Evolutionary conservation across 2,888 invertebrate species (phyloP).

Genomic region (Sphaerophoria taeniata): DNA sequence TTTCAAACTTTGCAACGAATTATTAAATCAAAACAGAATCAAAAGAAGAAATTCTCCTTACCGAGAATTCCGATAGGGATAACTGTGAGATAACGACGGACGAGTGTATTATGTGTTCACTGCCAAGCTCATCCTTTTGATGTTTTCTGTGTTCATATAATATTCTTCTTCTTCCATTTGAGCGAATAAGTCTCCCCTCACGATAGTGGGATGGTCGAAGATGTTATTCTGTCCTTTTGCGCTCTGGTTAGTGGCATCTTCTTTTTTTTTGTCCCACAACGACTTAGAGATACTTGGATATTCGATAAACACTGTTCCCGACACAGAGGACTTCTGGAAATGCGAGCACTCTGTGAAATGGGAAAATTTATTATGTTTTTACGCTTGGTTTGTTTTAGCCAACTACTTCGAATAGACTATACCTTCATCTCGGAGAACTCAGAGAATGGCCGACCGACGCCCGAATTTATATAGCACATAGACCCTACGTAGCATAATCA

Average conservation of each 20-base stretch:
- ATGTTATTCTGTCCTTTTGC: slow-evolving; percentile 47
- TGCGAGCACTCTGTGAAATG: slow-evolving; percentile 67
- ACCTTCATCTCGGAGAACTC: neutral
- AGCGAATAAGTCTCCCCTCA: slow-evolving; percentile 3
- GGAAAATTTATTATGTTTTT: slow-evolving; percentile 73
- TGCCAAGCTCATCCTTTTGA: slow-evolving; percentile 68
- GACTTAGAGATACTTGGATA: slow-evolving; percentile 28
- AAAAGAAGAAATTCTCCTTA: slow-evolving; percentile 13
- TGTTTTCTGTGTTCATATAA: slow-evolving; percentile 57
- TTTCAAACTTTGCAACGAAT: too few species aligned
- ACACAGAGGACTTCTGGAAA: slow-evolving; percentile 38
- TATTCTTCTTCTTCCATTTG: slow-evolving; percentile 51
- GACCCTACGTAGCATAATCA: slow-evolving; percentile 62
- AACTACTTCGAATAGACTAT: slow-evolving; percentile 24
- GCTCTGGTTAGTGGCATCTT: slow-evolving; percentile 24
- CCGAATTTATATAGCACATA: slow-evolving; percentile 29
- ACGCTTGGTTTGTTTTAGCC: slow-evolving; percentile 70
- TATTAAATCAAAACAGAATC: neutral
- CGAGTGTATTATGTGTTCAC: slow-evolving; percentile 61
- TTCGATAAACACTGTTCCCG: slow-evolving; percentile 18
- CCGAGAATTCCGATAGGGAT: slow-evolving; percentile 1
- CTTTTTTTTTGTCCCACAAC: too few species aligned
- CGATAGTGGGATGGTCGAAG: slow-evolving; percentile 16
- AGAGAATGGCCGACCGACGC: slow-evolving; percentile 34
- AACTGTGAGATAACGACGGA: slow-evolving; percentile 40